These are phyloP conservation scores for Tetrax tetrax DNA, from an alignment of 2,113 vertebrate species.

Conservation along the genomic window DNA sequence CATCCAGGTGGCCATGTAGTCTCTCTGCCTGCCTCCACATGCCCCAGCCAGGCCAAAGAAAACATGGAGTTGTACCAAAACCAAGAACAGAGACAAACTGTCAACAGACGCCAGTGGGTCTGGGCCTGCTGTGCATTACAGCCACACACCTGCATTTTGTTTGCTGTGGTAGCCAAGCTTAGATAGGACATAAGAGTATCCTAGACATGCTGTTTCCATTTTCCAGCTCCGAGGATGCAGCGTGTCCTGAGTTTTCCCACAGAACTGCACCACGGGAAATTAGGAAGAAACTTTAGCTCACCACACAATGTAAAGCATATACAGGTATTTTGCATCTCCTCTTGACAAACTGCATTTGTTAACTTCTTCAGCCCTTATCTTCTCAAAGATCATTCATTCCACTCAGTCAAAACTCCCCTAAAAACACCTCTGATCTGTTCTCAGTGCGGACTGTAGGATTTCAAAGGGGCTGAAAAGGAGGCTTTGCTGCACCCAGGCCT, in stretches of 20 bases:
- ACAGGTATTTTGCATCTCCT: not conserved
- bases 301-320: not conserved
- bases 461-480: not conserved
- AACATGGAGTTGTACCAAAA: not conserved
- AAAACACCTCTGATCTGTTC: not conserved
- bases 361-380: not conserved
- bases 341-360: not conserved
- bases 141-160: not conserved
- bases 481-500: not conserved
- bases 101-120: not conserved
- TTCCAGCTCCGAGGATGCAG: not conserved
- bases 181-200: not conserved
- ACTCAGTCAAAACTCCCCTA: not conserved
- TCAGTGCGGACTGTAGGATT: not conserved
- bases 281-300: not conserved
- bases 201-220: not conserved
- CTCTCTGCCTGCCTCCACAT: not conserved
- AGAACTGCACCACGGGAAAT: not conserved
- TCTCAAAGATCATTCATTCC: not conserved
- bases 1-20: accelerated
- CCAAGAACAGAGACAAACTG: not conserved
- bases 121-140: not conserved
- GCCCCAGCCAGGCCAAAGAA: not conserved
- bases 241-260: not conserved
- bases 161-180: not conserved